phyloP scores from a whole-genome alignment of 2,797 vertebrate genomes.

The Agapornis canus region DNA sequence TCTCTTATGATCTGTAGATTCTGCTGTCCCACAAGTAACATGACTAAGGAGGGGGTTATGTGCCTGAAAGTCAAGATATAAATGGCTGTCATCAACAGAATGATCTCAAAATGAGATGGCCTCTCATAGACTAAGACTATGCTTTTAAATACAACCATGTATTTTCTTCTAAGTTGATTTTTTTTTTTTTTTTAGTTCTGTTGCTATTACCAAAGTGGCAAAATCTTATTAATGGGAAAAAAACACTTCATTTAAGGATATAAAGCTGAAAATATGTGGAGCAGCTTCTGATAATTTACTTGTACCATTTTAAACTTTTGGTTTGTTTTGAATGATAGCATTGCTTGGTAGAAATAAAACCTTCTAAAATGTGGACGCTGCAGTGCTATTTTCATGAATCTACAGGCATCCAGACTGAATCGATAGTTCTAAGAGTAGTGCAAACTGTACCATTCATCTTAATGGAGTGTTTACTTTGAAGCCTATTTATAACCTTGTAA shows the following conservation, averaged over 20 bases:
- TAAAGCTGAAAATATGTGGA: neutral
- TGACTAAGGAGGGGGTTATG: neutral
- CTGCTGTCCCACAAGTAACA: neutral
- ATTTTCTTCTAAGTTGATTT: neutral
- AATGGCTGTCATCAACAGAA: neutral
- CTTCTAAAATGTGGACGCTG: neutral
- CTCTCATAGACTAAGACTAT: neutral
- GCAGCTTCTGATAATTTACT: neutral
- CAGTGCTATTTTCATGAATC: constrained; percentile 1
- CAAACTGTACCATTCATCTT: neutral
- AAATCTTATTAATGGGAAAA: neutral
- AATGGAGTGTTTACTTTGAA: constrained; percentile 35
- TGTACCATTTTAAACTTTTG: neutral
- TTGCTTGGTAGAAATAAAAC: neutral
- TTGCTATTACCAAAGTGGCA: neutral
- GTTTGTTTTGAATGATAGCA: neutral
- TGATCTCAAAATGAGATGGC: neutral
- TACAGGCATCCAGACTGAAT: constrained; percentile 15
- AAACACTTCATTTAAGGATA: neutral
- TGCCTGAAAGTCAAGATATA: neutral
- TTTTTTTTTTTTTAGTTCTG: neutral
- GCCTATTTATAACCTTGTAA: constrained; percentile 20
- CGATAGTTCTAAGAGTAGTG: constrained; percentile 15
- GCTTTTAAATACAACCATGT: neutral
- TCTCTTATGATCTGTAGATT: neutral